Evolutionary conservation across 2,113 vertebrate species (phyloP).

Genomic region (Thalassarche chlororhynchos): DNA sequence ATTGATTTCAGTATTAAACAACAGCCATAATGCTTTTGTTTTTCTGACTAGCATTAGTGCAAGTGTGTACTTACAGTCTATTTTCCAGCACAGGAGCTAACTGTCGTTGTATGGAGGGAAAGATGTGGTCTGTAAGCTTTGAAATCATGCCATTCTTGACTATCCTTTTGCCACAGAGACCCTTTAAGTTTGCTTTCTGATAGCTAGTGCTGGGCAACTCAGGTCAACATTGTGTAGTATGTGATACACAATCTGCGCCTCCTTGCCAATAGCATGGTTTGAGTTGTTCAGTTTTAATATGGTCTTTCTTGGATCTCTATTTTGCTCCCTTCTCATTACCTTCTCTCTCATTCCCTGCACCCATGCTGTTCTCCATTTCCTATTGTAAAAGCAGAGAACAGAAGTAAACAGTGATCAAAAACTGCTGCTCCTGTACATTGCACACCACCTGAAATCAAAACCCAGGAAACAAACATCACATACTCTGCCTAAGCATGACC

Average conservation of each 20-base stretch:
- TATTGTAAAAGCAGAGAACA: not conserved
- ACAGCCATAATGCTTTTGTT: not conserved
- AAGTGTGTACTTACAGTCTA: not conserved
- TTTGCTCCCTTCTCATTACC: not conserved
- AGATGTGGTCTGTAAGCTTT: not conserved
- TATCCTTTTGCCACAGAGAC: not conserved
- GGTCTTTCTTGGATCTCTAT: not conserved
- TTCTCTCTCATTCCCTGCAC: not conserved
- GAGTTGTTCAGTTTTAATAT: not conserved
- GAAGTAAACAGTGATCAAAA: slow-evolving; percentile 34
- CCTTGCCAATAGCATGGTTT: not conserved
- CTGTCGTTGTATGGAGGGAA: not conserved
- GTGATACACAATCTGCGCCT: not conserved
- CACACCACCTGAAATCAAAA: not conserved
- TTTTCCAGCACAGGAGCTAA: not conserved
- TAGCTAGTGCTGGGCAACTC: not conserved
- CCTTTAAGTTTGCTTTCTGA: not conserved
- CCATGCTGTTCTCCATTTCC: not conserved
- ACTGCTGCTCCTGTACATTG: not conserved
- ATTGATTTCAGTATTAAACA: not conserved
- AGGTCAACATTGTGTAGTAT: not conserved
- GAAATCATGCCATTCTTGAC: not conserved
- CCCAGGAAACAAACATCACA: not conserved
- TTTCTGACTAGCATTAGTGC: not conserved
- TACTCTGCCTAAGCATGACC: not conserved